Base-by-base conservation (phyloP, 2,888 invertebrate species). In the Enchytraeus crypticus region DNA sequence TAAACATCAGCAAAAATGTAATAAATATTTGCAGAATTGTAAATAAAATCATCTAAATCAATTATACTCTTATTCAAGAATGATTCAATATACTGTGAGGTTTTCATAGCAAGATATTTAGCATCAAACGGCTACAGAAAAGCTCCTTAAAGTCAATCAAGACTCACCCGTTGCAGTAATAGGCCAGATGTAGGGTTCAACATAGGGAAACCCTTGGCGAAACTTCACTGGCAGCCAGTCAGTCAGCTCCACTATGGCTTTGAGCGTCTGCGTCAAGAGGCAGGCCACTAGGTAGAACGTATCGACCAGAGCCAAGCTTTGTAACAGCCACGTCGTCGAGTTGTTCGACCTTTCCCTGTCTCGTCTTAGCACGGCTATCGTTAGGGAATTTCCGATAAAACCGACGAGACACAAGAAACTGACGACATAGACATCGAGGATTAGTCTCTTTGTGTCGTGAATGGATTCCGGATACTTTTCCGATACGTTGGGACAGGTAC, bases 201-300 rank as follows among this genome's bases (percentile, higher is more conserved):
- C 60, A 45, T 62, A 55, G 3, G 62, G 55, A 26, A 62, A 61
- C n/a, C n/a, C n/a, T n/a, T n/a, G n/a, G n/a, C n/a, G n/a, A 23
- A 55, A 29, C 55, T 34, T 53, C 4, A 51, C 49, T 3, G 67
- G 65, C 29, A 54, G 14, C 66, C 68, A 68, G 59, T 65, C 57
- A 11, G 65, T 64, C 29, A 59, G 26, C 18, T 59, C 59, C 23
- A 60, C 33, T 3, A 69, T 53, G 11, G 61, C 51, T 47, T 62
- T 64, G 2, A 69, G 49, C 11, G 65, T 32, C 58, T 68, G 68
- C 47, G 65, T 57, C 60, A 65, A 62, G 26, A 67, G 38, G 51
- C 68, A 69, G 14, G 66, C 56, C 21, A 64, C 23, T 30, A 69
- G 67, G 56, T 67, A 69, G 27, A 66, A 46, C 14, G 65, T 60